A percentile compares a stretch with the other conserved stretches of the same genome.
phyloP scores from a whole-genome alignment of 2,797 vertebrate species.

The Hapalemur alaotrensis region DNA sequence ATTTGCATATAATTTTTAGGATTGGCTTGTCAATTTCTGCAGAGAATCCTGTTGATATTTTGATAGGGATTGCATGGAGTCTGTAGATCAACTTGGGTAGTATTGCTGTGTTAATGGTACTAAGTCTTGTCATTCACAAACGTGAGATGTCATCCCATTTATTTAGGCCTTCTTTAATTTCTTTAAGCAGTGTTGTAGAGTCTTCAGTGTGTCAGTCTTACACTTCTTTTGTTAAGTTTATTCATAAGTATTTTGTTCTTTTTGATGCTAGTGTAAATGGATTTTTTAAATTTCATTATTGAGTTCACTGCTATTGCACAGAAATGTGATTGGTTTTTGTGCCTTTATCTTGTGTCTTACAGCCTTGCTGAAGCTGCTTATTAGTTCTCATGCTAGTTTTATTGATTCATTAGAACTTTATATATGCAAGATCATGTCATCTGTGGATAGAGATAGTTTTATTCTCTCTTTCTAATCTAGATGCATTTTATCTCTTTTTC shows the following conservation, averaged over 20 bases:
- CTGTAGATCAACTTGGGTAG: not conserved
- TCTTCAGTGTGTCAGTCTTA: not conserved
- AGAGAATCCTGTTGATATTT: not conserved
- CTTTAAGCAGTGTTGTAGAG: not conserved
- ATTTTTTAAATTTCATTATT: not conserved
- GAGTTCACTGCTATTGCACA: not conserved
- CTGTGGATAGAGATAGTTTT: not conserved
- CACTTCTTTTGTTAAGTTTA: constrained; percentile 13
- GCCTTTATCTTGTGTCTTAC: not conserved
- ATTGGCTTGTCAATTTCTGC: constrained; percentile 13
- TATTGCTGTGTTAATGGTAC: not conserved
- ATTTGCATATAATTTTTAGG: constrained; percentile 8
- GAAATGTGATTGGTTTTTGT: not conserved
- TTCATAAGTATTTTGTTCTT: constrained; percentile 32
- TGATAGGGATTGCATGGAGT: not conserved
- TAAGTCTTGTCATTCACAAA: not conserved
- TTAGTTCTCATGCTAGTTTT: not conserved
- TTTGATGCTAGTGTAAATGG: not conserved
- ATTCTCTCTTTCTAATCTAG: not conserved
- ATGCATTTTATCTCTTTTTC: constrained; percentile 1
- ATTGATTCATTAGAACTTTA: constrained; percentile 1
- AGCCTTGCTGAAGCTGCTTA: not conserved
- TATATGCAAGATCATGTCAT: not conserved
- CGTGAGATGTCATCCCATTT: not conserved
- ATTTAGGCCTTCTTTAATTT: not conserved